Percentiles rank a stretch among this genome's conserved stretches.
Conservation (phyloP, 2,888 invertebrate genomes). For the Bellardia bayeri region DNA sequence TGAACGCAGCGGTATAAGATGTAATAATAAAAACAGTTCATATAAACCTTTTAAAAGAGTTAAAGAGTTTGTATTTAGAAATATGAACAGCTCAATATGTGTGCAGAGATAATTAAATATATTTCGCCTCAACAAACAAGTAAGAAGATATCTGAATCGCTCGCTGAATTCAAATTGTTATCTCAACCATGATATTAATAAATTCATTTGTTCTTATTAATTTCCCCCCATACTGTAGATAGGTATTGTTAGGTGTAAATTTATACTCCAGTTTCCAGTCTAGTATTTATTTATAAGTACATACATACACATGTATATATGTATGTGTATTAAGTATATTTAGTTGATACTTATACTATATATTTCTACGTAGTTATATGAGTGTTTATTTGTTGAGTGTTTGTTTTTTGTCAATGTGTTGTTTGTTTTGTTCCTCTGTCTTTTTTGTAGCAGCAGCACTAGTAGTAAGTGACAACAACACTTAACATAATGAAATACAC, state of each 20-base stretch:
- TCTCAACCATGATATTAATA: neutral
- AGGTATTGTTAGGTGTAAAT: too few relatives aligned
- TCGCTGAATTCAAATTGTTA: too few relatives aligned
- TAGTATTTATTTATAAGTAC: constrained; percentile 10
- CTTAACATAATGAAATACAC: constrained; percentile 70
- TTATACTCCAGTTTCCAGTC: neutral
- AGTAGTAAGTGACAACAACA: constrained; percentile 61
- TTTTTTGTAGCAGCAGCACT: neutral
- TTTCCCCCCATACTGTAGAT: too few relatives aligned
- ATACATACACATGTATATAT: neutral
- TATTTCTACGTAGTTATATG: neutral
- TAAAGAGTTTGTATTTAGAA: too few relatives aligned
- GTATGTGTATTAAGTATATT: neutral
- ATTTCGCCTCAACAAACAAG: too few relatives aligned
- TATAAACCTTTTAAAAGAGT: too few relatives aligned
- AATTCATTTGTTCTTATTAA: neutral
- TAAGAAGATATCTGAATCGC: too few relatives aligned
- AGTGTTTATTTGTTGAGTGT: neutral
- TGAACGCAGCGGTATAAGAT: too few relatives aligned
- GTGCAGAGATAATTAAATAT: too few relatives aligned
- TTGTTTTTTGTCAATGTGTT: neutral
- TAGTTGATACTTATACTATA: neutral
- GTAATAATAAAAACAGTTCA: too few relatives aligned
- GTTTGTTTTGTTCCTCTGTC: neutral
- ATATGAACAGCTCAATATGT: too few relatives aligned